A percentile compares a stretch with the other conserved stretches of the same genome.
phyloP scores from a whole-genome alignment of 2,888 invertebrate species.

The Fragum whitleyi region DNA sequence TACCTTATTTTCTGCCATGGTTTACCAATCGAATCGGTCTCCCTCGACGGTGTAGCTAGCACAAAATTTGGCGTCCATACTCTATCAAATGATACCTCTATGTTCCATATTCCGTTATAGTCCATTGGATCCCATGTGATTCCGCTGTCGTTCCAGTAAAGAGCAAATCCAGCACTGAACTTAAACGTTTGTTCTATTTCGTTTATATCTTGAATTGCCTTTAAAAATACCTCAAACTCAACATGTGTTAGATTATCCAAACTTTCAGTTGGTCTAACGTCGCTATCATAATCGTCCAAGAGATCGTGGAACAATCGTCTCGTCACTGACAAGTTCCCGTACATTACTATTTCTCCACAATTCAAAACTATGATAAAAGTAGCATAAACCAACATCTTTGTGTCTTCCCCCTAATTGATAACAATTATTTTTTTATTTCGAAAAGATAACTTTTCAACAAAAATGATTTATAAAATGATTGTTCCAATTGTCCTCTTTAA shows the following conservation, averaged over 20 bases:
- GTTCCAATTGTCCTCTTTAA: no score
- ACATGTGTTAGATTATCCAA: background rate
- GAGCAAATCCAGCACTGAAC: background rate
- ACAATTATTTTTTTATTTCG: no score
- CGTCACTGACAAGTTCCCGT: background rate
- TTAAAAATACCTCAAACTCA: background rate
- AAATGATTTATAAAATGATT: no score
- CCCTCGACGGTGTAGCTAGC: background rate
- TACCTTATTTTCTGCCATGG: constrained; percentile 9
- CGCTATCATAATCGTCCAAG: background rate
- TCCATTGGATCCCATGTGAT: background rate
- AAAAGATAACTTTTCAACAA: no score
- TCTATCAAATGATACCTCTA: background rate
- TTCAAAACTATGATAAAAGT: background rate
- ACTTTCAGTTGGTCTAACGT: background rate
- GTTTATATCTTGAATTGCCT: background rate
- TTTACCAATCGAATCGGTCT: background rate
- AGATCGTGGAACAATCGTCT: background rate
- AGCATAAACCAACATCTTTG: background rate
- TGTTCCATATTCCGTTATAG: background rate
- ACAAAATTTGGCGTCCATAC: constrained; percentile 8
- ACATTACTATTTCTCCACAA: background rate
- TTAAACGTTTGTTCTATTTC: background rate
- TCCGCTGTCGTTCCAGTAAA: background rate
- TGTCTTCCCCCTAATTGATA: no score